Base-by-base conservation (phyloP, 2,113 vertebrate species). In the Taxidea taxus region DNA sequence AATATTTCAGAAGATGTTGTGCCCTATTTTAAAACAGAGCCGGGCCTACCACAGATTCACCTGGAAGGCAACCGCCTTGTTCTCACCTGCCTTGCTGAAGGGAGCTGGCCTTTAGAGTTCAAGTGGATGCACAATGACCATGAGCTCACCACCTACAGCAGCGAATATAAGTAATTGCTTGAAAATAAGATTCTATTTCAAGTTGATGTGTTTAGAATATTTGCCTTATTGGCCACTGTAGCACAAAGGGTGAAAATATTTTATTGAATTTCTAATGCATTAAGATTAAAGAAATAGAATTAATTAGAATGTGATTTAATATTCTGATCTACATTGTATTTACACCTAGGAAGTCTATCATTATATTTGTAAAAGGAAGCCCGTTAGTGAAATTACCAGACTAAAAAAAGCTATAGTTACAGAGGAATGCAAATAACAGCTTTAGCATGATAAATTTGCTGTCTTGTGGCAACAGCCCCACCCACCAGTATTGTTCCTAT, bases 51-150 rank as follows among this genome's bases (percentile, higher is more conserved):
- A 2, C 99, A 99, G 98, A 98, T 81, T 4, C 98, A 99, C 91
- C 95, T 99, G 98, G 99, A 99, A 96, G 99, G 99, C 83, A 99
- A 99, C 97, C 98, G 99, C 6, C 99, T 99, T 3, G 99, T 99
- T 3, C 98, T 99, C 90, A 99, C 99, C 29, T 99, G 99, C 98
- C 99, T 99, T 91, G 99, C 99, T 0, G 99, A 99, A 98, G 99
- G 99, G 95, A 99, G 99, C 98, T 99, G 99, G 99, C 99, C 99
- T 39, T 97, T 99, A 98, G 99, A 99, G 98, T 99, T 99, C 97
- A 99, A 99, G 98, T 99, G 99, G 99, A 98, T 98, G 5, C 98
- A 90, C 81, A 99, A 99, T 21, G 98, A 98, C 98, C 99, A 95
- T 3, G 99, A 99, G 98, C 98, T 99, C 90, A 99, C 99, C 7